Base-by-base conservation (phyloP, 2,113 vertebrate genomes). In the Hepsetus odoe region DNA sequence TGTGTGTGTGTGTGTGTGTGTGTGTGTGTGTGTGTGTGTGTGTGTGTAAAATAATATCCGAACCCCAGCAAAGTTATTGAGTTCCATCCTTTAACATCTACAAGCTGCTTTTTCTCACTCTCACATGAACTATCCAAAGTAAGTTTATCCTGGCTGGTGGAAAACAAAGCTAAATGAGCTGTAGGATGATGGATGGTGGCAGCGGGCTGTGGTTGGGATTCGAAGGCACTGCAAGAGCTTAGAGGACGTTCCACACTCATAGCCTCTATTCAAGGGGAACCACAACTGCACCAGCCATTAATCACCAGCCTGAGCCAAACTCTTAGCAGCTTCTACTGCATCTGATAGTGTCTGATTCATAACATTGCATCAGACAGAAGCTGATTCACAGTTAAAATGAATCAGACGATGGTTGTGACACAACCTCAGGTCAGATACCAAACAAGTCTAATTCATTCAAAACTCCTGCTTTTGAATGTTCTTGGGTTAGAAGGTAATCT, bases 151-250 rank as follows among this genome's bases (percentile, higher is more conserved):
- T 69, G 69, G 26, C 35, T 55, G 49, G 44, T 64, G 9, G 46
- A 75, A 73, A 71, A 58, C 51, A 73, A 68, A 72, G 76, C 44
- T 73, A 72, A 77, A 80, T 77, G 70, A 46, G 28, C 62, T 44
- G 32, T 73, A 49, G 44, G 51, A 83, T n/a, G n/a, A n/a, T 80
- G 55, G 78, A 83, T 74, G 78, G 46, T 58, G 18, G n/a, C n/a
- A n/a, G n/a, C 56, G 61, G 35, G 72, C 33, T 72, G 72, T 11
- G 61, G 42, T 53, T 26, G 10, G 16, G 40, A 67, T 80, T 73
- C 53, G 44, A 24, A 76, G 64, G 53, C 67, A 40, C 44, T 44
- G n/a, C n/a, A 20, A 66, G 61, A 77, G 49, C 69, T 82, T 77
- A 77, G 74, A 65, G 76, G 76, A 79, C 68, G 67, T 79, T 72